Base-by-base conservation (phyloP, 2,113 vertebrate species). In the Accipiter cooperii region DNA sequence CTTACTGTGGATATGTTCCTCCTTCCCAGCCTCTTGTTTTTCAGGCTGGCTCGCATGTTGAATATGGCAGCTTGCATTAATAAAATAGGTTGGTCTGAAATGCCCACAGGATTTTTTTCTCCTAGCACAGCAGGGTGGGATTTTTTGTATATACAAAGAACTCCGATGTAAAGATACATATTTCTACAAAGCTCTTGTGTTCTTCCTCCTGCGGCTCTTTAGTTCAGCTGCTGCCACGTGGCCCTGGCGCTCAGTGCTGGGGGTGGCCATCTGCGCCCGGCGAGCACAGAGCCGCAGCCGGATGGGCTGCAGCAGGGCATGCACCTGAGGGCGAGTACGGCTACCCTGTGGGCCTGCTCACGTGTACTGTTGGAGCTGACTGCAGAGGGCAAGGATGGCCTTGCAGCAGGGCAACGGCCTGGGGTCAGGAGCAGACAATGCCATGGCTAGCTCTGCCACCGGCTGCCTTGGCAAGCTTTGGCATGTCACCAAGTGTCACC, bases 161-260 rank as follows among this genome's bases (percentile, higher is more conserved):
- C 79, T 85, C 70, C 70, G 68, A 90, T 81, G 66, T 93, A 93
- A 95, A 91, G 90, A 94, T 82, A 91, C 24, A 4, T 61, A 71
- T 75, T 92, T 76, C 89, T 92, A 51, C 64, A 90, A 84, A 84
- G 83, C 76, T 82, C 44, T 64, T 63, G 60, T 61, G 31, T 61
- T 81, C 65, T 36, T 95, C 61, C 63, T 87, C 51, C 84, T 93
- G 87, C 2, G 0, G 31, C 19, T 91, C 54, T 76, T 85, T 12
- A 54, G 89, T 73, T 66, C 73, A 42, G 64, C 9, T 0, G 2
- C 49, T 79, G 34, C 40, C 44, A 19, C 1, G 6, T 46, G 49
- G 33, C 63, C 31, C 24, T 0, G 0, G 44, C 0, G 0, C 49
- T 68, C 4, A 1, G 61, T 17, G 25, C 88, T 34, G 36, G 10